Conservation (phyloP, 2,888 invertebrate species). For the Aspidiotus rigidus region DNA sequence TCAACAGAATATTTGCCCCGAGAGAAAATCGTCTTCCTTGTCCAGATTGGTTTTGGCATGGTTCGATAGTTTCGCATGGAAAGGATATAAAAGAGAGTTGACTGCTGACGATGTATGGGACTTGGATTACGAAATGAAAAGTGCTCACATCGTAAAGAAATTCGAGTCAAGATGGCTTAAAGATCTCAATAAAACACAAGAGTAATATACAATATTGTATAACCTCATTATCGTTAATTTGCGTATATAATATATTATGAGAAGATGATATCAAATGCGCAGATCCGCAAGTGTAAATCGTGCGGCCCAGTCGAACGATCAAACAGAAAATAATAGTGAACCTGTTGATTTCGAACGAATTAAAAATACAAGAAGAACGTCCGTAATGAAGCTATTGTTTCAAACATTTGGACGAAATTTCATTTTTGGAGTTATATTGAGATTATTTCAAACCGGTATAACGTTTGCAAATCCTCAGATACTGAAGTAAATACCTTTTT, state of each 20-base stretch:
- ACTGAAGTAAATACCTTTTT: slow-evolving; percentile 55
- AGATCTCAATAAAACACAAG: slow-evolving; percentile 40
- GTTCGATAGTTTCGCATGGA: slow-evolving; percentile 78
- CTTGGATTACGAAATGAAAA: slow-evolving; percentile 72
- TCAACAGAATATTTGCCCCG: slow-evolving; percentile 76
- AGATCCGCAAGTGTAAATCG: too few species aligned
- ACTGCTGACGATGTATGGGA: slow-evolving; percentile 80
- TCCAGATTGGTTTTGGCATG: slow-evolving; percentile 79
- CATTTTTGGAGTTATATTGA: slow-evolving; percentile 72
- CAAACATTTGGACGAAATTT: slow-evolving; percentile 82
- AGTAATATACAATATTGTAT: background rate
- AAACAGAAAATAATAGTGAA: too few species aligned
- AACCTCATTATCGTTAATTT: too few species aligned
- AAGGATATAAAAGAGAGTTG: slow-evolving; percentile 74
- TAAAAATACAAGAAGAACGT: slow-evolving; percentile 47
- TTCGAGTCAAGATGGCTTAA: slow-evolving; percentile 79
- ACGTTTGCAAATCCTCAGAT: slow-evolving; percentile 86
- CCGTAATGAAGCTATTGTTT: slow-evolving; percentile 72
- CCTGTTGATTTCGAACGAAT: too few species aligned
- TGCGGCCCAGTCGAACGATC: too few species aligned
- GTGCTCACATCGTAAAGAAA: slow-evolving; percentile 64
- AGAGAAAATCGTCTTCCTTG: slow-evolving; percentile 71
- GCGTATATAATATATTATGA: too few species aligned
- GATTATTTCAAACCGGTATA: slow-evolving; percentile 70
- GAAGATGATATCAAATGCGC: too few species aligned